Percentiles rank a stretch among this genome's conserved stretches.
Evolutionary conservation across 1,140 invertebrate genomes (phyloP).

Genomic region (Campoletis sonorensis): DNA sequence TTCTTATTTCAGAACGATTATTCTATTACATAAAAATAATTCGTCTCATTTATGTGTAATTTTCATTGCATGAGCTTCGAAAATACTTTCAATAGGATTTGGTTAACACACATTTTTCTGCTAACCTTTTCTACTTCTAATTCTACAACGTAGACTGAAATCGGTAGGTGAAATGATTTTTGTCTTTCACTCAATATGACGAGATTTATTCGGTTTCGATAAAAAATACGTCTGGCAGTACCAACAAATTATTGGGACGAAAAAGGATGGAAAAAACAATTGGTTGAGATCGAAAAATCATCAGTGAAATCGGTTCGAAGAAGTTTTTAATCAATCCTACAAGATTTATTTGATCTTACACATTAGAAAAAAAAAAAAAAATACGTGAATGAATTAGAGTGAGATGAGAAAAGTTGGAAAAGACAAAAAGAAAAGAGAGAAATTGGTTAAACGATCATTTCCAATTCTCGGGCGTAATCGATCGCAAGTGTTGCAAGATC

Average conservation of each 20-base stretch:
- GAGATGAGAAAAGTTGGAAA: slow-evolving; percentile 29
- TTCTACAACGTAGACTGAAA: neutral
- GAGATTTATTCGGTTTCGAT: slow-evolving; percentile 33
- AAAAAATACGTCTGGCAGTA: slow-evolving; percentile 30
- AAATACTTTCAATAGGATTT: too few species aligned
- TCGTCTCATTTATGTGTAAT: too few species aligned
- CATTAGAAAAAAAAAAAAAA: slow-evolving; percentile 43
- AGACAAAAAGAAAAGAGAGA: slow-evolving; percentile 45
- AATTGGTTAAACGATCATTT: slow-evolving; percentile 97
- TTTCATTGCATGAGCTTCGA: too few species aligned
- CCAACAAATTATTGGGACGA: slow-evolving; percentile 26
- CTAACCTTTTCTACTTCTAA: too few species aligned
- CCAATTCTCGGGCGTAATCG: slow-evolving; percentile 98
- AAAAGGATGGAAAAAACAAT: slow-evolving; percentile 37
- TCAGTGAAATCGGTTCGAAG: neutral
- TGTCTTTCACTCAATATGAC: neutral
- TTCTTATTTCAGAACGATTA: neutral
- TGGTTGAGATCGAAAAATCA: slow-evolving; percentile 88
- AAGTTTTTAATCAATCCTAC: slow-evolving; percentile 6
- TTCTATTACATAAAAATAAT: too few species aligned
- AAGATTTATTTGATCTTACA: slow-evolving; percentile 42
- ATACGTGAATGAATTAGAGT: slow-evolving; percentile 32
- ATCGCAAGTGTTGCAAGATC: slow-evolving; percentile 95
- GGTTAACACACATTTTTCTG: too few species aligned
- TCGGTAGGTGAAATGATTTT: neutral